phyloP scores from a whole-genome alignment of 2,113 vertebrate species.

The Bungarus multicinctus region DNA sequence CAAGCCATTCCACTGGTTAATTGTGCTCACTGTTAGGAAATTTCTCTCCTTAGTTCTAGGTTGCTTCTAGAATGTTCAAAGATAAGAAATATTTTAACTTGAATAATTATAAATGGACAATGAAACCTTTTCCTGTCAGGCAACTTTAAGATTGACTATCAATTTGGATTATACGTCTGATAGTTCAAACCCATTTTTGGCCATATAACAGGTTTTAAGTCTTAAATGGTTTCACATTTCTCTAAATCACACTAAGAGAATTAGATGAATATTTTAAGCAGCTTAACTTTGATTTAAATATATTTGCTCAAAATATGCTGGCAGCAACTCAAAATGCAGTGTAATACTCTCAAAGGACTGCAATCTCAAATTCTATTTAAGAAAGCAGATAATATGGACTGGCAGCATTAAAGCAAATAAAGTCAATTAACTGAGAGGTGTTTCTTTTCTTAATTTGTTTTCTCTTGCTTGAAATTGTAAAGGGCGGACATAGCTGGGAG shows the following conservation, averaged over 20 bases:
- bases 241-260: slow-evolving; percentile 83
- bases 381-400: slow-evolving; percentile 78
- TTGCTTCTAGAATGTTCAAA: slow-evolving; percentile 27
- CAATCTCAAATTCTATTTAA: slow-evolving; percentile 81
- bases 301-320: slow-evolving; percentile 82
- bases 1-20: background rate
- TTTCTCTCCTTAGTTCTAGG: background rate
- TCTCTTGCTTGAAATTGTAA: slow-evolving; percentile 70
- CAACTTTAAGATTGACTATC: slow-evolving; percentile 54
- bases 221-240: slow-evolving; percentile 81
- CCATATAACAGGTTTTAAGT: slow-evolving; percentile 75
- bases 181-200: slow-evolving; percentile 68
- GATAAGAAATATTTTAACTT: slow-evolving; percentile 41
- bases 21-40: background rate
- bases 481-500: slow-evolving; percentile 62
- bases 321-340: slow-evolving; percentile 79
- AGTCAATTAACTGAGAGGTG: slow-evolving; percentile 77
- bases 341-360: slow-evolving; percentile 80
- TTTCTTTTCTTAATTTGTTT: slow-evolving; percentile 72
- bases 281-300: slow-evolving; percentile 91
- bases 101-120: slow-evolving; percentile 51
- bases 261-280: slow-evolving; percentile 91
- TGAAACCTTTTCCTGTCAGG: slow-evolving; percentile 57
- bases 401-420: slow-evolving; percentile 83
- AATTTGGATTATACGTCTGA: slow-evolving; percentile 58